Evolutionary conservation across 2,113 vertebrate species (phyloP).

Genomic region (Gracilinanus agilis): DNA sequence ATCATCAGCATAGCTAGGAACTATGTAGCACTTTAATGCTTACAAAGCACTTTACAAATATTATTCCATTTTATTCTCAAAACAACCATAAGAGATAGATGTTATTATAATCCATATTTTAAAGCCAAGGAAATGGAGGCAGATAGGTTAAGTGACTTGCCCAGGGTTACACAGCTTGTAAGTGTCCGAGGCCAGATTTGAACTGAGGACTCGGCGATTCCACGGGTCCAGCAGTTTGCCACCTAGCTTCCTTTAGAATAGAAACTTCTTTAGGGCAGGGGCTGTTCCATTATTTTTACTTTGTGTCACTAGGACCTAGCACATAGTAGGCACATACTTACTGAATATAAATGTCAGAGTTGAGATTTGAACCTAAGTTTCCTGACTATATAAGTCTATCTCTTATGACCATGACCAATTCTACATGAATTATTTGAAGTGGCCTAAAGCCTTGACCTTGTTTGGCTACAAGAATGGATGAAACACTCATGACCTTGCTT

Average conservation of each 20-base stretch:
- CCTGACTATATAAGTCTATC: background rate
- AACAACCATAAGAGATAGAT: background rate
- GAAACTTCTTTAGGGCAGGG: background rate
- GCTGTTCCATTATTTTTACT: background rate
- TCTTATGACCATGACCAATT: background rate
- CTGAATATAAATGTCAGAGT: accelerated
- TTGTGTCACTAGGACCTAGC: background rate
- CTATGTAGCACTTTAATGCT: background rate
- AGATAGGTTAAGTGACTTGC: background rate
- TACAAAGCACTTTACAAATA: background rate
- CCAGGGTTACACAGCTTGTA: background rate
- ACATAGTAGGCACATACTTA: background rate
- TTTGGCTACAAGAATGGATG: background rate
- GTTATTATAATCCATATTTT: background rate
- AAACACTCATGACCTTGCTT: accelerated
- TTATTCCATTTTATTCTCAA: background rate
- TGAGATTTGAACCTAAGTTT: background rate
- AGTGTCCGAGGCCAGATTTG: background rate
- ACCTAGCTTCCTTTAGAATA: background rate
- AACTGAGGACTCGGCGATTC: background rate
- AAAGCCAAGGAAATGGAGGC: background rate
- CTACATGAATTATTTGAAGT: background rate
- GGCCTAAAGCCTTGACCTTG: background rate
- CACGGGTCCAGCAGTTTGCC: background rate
- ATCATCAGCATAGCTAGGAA: background rate